Percentiles rank a stretch among this genome's conserved stretches.
Conservation (phyloP, 2,797 vertebrate species). For the Leptatherina wallacei region DNA sequence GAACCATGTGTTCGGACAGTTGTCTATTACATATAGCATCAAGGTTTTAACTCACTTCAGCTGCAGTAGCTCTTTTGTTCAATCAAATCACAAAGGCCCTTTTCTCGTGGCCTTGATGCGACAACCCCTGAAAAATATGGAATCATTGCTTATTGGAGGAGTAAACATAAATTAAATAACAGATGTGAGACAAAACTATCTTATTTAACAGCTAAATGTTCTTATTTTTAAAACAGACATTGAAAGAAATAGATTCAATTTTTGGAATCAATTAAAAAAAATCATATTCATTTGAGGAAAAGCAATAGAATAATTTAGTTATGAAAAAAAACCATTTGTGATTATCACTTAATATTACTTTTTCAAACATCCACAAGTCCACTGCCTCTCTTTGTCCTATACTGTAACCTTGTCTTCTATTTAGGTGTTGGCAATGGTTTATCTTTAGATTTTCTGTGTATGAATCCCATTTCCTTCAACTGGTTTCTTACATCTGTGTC, state of each 20-base stretch:
- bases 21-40: constrained; percentile 4
- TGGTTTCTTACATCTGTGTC: neutral
- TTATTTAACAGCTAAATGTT: too few relatives aligned
- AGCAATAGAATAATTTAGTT: neutral
- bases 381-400: neutral
- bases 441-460: neutral
- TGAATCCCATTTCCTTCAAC: neutral
- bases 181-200: neutral
- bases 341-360: neutral
- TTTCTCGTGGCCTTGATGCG: neutral
- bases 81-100: neutral
- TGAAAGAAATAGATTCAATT: neutral
- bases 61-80: neutral
- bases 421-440: neutral
- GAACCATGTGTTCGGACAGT: constrained; percentile 1
- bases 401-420: neutral
- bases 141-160: neutral
- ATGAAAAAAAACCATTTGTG: neutral
- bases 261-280: too few relatives aligned
- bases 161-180: neutral
- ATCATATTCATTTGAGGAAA: neutral
- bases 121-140: neutral
- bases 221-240: neutral
- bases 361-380: neutral
- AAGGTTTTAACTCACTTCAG: neutral